Evolutionary conservation across 2,888 invertebrate species (phyloP), one percentile per base, ranked within the genome.

Genomic region (Ornithoptera alexandrae): DNA sequence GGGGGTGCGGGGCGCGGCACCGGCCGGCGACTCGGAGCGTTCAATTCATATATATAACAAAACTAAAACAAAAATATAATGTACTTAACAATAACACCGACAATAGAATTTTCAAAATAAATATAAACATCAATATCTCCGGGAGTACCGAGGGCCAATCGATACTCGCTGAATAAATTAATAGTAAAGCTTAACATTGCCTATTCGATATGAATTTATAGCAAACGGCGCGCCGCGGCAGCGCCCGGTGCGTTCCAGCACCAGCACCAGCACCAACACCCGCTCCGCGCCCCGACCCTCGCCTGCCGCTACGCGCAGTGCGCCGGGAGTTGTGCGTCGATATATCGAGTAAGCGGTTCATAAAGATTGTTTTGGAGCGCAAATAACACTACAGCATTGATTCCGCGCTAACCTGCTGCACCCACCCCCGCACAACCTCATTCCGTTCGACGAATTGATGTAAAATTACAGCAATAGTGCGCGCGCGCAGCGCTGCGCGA

Each of bases 131-230:
- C 57, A 74, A 72, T 22, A 22, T 77, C 74, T 77, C 76, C 72
- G 77, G 73, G 75, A 79, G 81, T 77, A 81, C 81, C 80, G 73
- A 79, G 75, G 74, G 71, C 71, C 56, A 65, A 72, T 30, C 30
- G 10, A 39, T 10, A 70, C 74, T 73, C 72, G 65, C 68, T 65
- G 68, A 78, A 78, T 78, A 78, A 78, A 77, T 78, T 76, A 76
- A 73, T 71, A 67, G 71, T 74, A 74, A 75, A 74, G 71, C 75
- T 77, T 77, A 67, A 59, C 57, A 67, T 68, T 64, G 67, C 69
- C 62, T 65, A 65, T 8, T 42, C 58, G 46, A 24, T 58, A 62
- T 3, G 2, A 50, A 50, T 39, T 39, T 39, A 39, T 39, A 39
- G 10, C 10, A 39, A 39, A 39, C 39, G 10, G 7, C 8, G 7